phyloP scores from a whole-genome alignment of 2,797 vertebrate genomes.

The Propithecus perrieri region DNA sequence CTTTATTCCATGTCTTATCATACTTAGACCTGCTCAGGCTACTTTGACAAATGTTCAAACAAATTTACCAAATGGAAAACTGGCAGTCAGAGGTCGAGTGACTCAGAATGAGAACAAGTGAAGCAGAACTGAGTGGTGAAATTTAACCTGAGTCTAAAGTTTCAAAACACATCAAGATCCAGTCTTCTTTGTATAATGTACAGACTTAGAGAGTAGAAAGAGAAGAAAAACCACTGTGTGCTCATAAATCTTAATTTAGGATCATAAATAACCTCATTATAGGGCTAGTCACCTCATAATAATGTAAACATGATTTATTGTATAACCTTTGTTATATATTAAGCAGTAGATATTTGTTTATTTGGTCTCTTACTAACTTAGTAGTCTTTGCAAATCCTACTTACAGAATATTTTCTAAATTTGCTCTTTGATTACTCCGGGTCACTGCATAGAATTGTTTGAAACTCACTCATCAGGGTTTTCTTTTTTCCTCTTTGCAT shows the following conservation, averaged over 20 bases:
- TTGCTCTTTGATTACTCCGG: background rate
- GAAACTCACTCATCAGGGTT: background rate
- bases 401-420: slow-evolving; percentile 23
- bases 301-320: background rate
- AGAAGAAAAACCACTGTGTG: background rate
- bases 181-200: background rate
- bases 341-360: slow-evolving; percentile 13
- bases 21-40: background rate
- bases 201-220: background rate
- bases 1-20: background rate
- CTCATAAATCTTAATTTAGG: background rate
- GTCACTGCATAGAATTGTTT: background rate
- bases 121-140: background rate
- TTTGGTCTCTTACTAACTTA: background rate
- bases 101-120: background rate
- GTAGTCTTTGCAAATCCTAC: background rate
- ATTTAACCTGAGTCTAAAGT: background rate
- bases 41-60: background rate
- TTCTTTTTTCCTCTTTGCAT: background rate
- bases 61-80: background rate
- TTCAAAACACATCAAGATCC: background rate
- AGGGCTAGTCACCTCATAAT: background rate
- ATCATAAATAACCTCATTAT: background rate
- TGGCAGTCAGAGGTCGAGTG: background rate
- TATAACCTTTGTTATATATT: background rate